phyloP scores from a whole-genome alignment of 1,140 invertebrate genomes.

The Brevipalpus yothersi region DNA sequence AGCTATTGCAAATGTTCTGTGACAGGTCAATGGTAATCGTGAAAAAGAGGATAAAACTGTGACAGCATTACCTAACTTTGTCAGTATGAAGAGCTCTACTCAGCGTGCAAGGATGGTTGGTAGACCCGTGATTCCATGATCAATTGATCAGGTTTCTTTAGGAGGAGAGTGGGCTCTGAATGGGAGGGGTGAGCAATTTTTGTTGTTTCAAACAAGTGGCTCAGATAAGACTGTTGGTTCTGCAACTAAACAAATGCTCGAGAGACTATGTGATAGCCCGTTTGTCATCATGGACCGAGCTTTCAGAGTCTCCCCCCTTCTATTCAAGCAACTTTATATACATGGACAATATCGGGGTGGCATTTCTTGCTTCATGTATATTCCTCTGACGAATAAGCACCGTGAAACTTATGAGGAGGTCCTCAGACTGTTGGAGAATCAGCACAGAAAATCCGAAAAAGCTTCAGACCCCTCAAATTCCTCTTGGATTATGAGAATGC shows the following conservation, averaged over 20 bases:
- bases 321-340: neutral
- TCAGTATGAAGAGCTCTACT: neutral
- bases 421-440: neutral
- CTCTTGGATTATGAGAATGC: neutral
- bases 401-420: neutral
- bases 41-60: neutral
- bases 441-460: neutral
- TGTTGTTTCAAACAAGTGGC: neutral
- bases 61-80: neutral
- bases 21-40: too few species aligned
- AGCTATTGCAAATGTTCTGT: neutral
- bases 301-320: neutral
- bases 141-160: neutral
- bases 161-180: neutral
- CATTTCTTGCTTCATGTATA: too few species aligned
- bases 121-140: neutral
- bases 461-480: neutral
- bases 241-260: too few species aligned
- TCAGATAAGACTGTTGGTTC: too few species aligned
- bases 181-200: neutral
- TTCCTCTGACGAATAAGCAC: neutral
- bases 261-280: too few species aligned
- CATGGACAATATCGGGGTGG: neutral
- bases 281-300: neutral
- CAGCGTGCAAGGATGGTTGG: neutral